phyloP scores from a whole-genome alignment of 2,888 invertebrate species.

The Leptura quadrifasciata region DNA sequence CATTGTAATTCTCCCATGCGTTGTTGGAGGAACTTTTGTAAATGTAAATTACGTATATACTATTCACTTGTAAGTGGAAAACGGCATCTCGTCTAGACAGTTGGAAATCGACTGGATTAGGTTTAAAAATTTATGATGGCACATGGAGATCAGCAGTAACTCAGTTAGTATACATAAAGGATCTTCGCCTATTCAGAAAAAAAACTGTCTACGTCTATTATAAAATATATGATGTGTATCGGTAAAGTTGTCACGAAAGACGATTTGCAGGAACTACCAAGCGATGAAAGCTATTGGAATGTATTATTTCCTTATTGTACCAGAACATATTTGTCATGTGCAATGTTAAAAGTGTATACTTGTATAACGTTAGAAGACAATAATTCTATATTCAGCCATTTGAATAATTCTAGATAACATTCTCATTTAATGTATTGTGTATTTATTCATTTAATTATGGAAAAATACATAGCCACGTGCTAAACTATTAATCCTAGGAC shows the following conservation, averaged over 20 bases:
- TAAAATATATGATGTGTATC: neutral
- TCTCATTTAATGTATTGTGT: too few species aligned
- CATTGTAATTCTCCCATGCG: neutral
- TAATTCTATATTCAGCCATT: too few species aligned
- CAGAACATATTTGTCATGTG: neutral
- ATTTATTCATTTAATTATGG: too few species aligned
- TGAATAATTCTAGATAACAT: too few species aligned
- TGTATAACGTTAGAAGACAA: too few species aligned
- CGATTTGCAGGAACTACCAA: neutral
- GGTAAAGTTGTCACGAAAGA: neutral
- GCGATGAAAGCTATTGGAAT: neutral
- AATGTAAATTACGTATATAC: neutral
- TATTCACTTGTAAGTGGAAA: neutral
- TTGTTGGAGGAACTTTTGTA: neutral
- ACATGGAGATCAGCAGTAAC: neutral
- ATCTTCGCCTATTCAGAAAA: neutral
- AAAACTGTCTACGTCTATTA: neutral
- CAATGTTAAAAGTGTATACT: too few species aligned
- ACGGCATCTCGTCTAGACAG: neutral
- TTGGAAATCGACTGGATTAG: neutral
- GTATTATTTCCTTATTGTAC: neutral
- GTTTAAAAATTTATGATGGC: slow-evolving; percentile 2
- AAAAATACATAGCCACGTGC: too few species aligned
- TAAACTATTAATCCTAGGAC: too few species aligned
- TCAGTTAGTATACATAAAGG: slow-evolving; percentile 2